These are phyloP conservation scores for Neolamprologus multifasciatus DNA, from an alignment of 2,797 vertebrate species.

Conservation along the genomic window DNA sequence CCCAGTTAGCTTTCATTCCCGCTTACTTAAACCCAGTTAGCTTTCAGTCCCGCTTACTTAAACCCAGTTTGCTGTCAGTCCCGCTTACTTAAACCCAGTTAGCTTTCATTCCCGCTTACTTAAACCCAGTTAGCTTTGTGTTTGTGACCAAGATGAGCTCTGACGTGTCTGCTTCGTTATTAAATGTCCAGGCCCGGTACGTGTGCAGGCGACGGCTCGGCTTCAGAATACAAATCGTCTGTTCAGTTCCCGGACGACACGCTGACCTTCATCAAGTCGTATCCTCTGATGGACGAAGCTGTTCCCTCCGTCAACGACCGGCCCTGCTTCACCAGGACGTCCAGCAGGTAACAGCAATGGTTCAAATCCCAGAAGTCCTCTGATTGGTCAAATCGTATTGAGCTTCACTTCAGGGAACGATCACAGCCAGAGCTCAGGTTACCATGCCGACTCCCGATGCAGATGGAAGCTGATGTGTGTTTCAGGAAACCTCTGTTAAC, in stretches of 20 bases:
- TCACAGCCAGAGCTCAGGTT: background rate
- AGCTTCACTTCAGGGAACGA: background rate
- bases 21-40: fast-evolving
- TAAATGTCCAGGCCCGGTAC: conserved; percentile 80
- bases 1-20: fast-evolving
- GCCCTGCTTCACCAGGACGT: conserved; percentile 89
- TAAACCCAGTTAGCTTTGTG: too few relatives aligned
- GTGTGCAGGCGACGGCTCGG: conserved; percentile 86
- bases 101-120: too few relatives aligned
- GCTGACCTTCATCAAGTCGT: conserved; percentile 89
- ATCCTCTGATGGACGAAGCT: conserved; percentile 90
- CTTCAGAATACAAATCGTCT: conserved; percentile 84
- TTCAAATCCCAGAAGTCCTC: background rate
- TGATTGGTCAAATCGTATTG: background rate
- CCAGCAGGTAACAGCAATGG: conserved; percentile 79
- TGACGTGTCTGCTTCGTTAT: background rate
- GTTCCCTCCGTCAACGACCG: conserved; percentile 82
- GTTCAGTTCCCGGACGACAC: conserved; percentile 91
- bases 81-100: too few relatives aligned
- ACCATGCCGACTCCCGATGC: background rate
- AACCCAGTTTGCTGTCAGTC: too few relatives aligned
- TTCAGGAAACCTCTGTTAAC: background rate
- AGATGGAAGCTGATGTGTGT: background rate
- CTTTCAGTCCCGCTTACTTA: too few relatives aligned
- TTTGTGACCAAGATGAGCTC: background rate